Conservation (phyloP, 2,797 vertebrate species). For the Luscinia megarhynchos region DNA sequence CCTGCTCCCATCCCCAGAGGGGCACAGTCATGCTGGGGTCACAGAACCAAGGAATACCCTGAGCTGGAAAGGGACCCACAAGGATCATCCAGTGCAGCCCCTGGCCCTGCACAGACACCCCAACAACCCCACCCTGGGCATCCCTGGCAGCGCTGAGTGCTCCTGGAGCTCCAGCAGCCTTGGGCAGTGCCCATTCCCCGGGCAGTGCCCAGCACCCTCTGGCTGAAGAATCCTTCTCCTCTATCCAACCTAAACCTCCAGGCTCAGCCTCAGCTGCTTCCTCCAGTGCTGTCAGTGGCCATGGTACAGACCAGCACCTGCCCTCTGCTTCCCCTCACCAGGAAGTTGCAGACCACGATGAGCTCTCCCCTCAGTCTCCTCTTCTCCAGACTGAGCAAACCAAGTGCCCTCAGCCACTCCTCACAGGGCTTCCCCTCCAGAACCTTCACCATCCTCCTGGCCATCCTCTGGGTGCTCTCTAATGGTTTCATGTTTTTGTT, state of each 20-base stretch:
- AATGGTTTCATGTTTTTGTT: too few species aligned
- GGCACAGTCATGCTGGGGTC: neutral
- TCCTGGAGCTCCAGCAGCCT: neutral
- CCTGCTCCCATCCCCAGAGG: neutral
- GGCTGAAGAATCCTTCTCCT: too few species aligned
- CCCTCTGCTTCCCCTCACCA: neutral
- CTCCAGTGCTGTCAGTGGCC: neutral
- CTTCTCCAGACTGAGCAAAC: neutral
- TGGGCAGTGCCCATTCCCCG: fast-evolving
- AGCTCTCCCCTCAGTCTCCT: neutral
- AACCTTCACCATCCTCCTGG: neutral
- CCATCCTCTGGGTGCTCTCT: fast-evolving
- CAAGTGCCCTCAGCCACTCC: neutral
- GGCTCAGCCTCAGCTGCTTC: neutral
- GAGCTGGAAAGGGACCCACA: neutral
- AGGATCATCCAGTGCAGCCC: neutral
- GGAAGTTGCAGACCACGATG: neutral
- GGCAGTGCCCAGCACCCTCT: neutral
- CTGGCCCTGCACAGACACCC: neutral
- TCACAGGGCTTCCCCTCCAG: neutral
- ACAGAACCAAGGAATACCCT: neutral
- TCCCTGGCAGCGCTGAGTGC: fast-evolving
- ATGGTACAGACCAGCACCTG: fast-evolving
- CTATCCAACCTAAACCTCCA: neutral
- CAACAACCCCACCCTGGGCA: neutral